Evolutionary conservation across 2,888 invertebrate species (phyloP), one percentile per base, ranked within the genome.

Genomic region (Neria commutata): DNA sequence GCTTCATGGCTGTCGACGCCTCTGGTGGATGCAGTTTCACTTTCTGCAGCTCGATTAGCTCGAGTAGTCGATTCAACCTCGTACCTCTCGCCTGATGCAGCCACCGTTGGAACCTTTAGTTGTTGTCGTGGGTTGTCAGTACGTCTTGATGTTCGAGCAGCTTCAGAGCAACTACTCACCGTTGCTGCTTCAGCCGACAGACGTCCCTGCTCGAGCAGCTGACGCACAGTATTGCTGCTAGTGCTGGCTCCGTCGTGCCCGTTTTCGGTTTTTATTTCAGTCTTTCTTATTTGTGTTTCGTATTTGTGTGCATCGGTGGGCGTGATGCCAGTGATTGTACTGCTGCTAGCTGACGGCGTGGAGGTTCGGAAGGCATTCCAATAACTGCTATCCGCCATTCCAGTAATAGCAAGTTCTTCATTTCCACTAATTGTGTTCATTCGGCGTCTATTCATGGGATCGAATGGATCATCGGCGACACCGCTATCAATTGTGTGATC

Each of bases 21-120:
- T 58, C 72, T 74, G 21, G 61, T 72, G 1, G 65, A 64, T 54
- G 67, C 63, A 65, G 65, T 60, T 66, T 69, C 62, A 61, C 50
- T 29, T 40, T 59, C 59, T 24, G 58, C 61, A 14, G 61, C 63
- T 16, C 59, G 25, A 10, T 61, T 61, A 33, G 61, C 63, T 29
- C 29, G 29, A 8, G 56, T 23, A 16, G 48, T 58, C 29, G 56
- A 19, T 24, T 57, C 54, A 52, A 61, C 54, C 46, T 60, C 58
- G 33, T 57, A 61, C 34, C 56, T 65, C 4, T 58, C 61, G 2
- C 58, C 62, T 5, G 61, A 14, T 64, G 61, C 49, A 64, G 64
- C 29, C 59, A 64, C 64, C 17, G 33, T 21, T 3, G 50, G 17
- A 17, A n/a, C 29, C 29, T 29, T 11, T 29, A n/a, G n/a, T 11